Evolutionary conservation across 2,797 vertebrate genomes (phyloP), one percentile per base, ranked within the genome.

Genomic region (Poeciliopsis presidionis): DNA sequence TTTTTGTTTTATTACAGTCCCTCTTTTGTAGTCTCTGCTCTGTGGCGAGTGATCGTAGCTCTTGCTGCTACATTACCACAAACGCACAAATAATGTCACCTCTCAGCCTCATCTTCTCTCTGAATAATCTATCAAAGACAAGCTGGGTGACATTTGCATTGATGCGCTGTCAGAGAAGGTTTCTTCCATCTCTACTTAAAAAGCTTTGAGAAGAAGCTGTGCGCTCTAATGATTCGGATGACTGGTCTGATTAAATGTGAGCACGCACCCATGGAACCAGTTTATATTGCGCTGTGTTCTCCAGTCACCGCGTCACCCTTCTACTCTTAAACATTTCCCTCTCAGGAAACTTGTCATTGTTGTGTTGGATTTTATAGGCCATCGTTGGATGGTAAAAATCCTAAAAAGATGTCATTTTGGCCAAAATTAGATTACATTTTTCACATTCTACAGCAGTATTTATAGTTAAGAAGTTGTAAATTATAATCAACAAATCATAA

Each of bases 51-150:
- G 82, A 47, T 45, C 28, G 75, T 78, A 81, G 71, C 75, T 73
- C 84, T 84, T 79, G 63, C 79, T 83, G 77, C 72, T 72, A 77
- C 87, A 87, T 90, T 91, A 87, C 93, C 81, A 82, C 90, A 92
- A 88, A 91, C 89, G 85, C 88, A 81, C 85, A 91, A 90, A 90
- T 89, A 86, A 85, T 85, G 85, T 87, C 80, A 70, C 82, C 78
- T 18, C 76, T 74, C 74, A 73, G 65, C 71, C 67, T 73, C 73
- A 59, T 49, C 79, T 11, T 65, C 77, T 77, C 76, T 87, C 72
- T 88, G 88, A 89, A 87, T 90, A 89, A 92, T 94, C 91, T 89
- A 83, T 93, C 86, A 92, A 84, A 91, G 83, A 85, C 79, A 61
- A 76, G 78, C 82, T 39, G 75, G 80, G 36, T 84, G 84, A 87